A percentile compares a stretch with the other conserved stretches of the same genome.
phyloP scores from a whole-genome alignment of 2,797 vertebrate genomes.

The Sebastes nivosus region DNA sequence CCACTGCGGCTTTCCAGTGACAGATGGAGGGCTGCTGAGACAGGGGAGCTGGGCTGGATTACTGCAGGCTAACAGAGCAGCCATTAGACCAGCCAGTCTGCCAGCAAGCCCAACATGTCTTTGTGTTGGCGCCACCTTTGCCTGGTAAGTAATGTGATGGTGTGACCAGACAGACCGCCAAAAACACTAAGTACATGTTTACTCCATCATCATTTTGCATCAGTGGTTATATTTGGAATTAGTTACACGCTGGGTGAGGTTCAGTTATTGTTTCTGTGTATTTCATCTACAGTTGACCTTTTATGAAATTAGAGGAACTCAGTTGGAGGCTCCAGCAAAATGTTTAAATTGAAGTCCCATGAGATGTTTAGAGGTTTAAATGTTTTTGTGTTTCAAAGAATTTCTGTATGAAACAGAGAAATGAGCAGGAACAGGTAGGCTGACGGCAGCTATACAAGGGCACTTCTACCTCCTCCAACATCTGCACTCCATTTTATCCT shows the following conservation, averaged over 20 bases:
- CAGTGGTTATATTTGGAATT: conserved; percentile 39
- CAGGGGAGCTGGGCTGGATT: conserved; percentile 64
- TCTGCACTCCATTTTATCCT: background rate
- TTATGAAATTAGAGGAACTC: background rate
- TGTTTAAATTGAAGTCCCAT: background rate
- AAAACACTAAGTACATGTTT: conserved; percentile 54
- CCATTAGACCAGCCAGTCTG: conserved; percentile 61
- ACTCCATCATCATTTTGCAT: conserved; percentile 48
- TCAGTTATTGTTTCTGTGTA: conserved; percentile 19
- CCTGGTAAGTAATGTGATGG: conserved; percentile 53
- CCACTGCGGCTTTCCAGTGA: conserved; percentile 68
- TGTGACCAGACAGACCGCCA: conserved; percentile 49
- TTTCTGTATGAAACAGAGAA: background rate
- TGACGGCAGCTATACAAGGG: background rate
- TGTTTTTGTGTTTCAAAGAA: background rate
- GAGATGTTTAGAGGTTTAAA: background rate
- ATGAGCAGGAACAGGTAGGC: background rate
- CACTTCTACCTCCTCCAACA: background rate
- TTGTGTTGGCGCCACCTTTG: conserved; percentile 65
- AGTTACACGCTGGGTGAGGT: conserved; percentile 14
- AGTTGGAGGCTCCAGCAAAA: background rate
- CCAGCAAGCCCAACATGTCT: conserved; percentile 55
- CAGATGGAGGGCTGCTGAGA: conserved; percentile 77
- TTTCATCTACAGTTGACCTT: conserved; percentile 5
- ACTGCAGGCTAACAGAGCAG: conserved; percentile 64